Evolutionary conservation across 2,888 invertebrate species (phyloP).

Genomic region (Lasioglossum lativentre): DNA sequence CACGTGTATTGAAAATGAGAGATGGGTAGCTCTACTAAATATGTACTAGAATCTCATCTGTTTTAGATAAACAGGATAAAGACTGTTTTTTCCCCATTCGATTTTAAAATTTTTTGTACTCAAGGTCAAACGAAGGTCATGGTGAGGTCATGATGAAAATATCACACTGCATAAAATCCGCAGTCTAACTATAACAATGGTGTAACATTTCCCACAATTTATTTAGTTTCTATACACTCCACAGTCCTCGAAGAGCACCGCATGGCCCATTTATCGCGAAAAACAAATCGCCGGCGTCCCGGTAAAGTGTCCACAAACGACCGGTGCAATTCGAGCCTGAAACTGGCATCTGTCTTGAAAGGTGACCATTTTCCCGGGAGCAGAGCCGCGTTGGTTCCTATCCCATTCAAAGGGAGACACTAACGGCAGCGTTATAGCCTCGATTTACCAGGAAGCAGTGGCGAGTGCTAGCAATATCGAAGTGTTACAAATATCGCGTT

Average conservation of each 20-base stretch:
- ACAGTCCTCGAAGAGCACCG: neutral
- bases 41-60: too few relatives aligned
- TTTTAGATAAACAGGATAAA: too few relatives aligned
- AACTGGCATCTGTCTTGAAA: neutral
- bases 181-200: too few relatives aligned
- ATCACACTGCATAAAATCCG: too few relatives aligned
- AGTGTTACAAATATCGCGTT: neutral
- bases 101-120: too few relatives aligned
- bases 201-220: too few relatives aligned
- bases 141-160: too few relatives aligned
- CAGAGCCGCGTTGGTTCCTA: neutral
- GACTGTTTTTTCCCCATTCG: too few relatives aligned
- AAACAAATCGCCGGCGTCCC: neutral
- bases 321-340: neutral
- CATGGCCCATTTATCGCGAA: neutral
- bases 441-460: neutral
- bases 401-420: neutral
- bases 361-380: neutral
- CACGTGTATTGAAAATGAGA: too few relatives aligned
- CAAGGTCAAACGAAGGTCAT: too few relatives aligned
- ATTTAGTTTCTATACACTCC: too few relatives aligned
- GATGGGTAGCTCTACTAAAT: too few relatives aligned
- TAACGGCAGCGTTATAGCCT: neutral
- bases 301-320: neutral
- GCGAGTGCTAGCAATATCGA: neutral